Evolutionary conservation across 2,888 invertebrate genomes (phyloP), one percentile per base, ranked within the genome.

Genomic region (Apocheima hispidaria): DNA sequence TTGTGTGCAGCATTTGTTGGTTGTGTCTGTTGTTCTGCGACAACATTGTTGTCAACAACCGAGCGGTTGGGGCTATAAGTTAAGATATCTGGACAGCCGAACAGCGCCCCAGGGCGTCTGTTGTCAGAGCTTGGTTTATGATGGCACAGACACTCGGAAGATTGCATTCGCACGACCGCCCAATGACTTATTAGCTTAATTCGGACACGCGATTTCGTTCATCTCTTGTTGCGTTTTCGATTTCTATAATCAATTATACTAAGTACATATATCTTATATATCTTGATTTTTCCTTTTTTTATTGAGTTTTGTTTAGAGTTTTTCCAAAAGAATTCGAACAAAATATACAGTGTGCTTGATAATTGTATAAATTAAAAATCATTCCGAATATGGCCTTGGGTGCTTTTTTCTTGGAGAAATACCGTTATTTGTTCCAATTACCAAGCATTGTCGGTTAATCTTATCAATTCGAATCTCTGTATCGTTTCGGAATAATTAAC

Each of bases 31-130:
- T 44, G 70, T 66, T 65, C 64, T 50, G 40, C 28, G 30, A 20
- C 26, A 14, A 71, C 68, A 70, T 70, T 74, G 69, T 73, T 49
- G 38, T 30, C 64, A 71, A n/a, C n/a, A n/a, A n/a, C n/a, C n/a
- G n/a, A n/a, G n/a, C n/a, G 63, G 65, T 65, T 68, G 69, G 41
- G 65, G 58, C 63, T 58, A 72, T 65, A 73, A 69, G 63, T 74
- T 69, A 69, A 67, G 68, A 70, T 75, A 75, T 72, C 73, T 76
- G 73, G 77, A 72, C 82, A 83, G 82, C 75, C 65, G 68, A 78
- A 78, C 78, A 73, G 74, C 83, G 77, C 88, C 77, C 75, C 82
- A 73, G 87, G 89, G 87, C 79, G 87, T 81, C 86, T 72, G 72
- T 66, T 82, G 83, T 84, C 84, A 72, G 69, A 72, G 63, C 63